phyloP scores from a whole-genome alignment of 1,140 invertebrate species.

The Cotesia glomerata region DNA sequence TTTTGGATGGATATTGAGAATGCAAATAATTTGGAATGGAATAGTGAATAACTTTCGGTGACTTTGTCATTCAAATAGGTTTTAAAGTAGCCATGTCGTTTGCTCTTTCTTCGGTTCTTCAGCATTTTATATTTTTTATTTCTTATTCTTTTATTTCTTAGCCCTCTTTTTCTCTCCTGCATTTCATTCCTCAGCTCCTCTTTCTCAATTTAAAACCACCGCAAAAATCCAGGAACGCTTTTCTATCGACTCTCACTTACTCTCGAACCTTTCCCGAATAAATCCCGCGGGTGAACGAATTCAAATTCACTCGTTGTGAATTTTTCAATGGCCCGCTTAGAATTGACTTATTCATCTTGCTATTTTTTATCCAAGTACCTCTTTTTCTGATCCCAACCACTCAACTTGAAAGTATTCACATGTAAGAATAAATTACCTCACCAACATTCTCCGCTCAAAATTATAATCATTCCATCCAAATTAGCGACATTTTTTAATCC shows the following conservation, averaged over 20 bases:
- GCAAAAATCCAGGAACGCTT: conserved; percentile 11
- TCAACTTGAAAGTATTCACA: neutral
- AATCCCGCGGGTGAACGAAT: conserved; percentile 7
- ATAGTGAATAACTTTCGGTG: conserved; percentile 33
- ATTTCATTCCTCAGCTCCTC: too few species aligned
- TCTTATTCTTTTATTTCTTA: neutral
- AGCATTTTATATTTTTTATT: neutral
- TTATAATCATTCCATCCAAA: too few species aligned
- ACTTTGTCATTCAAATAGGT: conserved; percentile 57
- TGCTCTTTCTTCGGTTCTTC: neutral
- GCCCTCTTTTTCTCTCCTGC: too few species aligned
- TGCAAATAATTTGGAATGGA: conserved; percentile 39
- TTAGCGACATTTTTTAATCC: too few species aligned
- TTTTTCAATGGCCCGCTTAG: neutral
- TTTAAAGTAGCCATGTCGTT: neutral
- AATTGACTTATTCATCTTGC: neutral
- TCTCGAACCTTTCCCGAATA: conserved; percentile 1
- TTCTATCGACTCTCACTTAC: neutral
- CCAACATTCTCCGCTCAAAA: too few species aligned
- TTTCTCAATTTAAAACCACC: neutral
- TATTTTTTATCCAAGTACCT: neutral
- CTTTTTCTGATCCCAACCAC: neutral
- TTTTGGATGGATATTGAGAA: conserved; percentile 32
- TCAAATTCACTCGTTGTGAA: conserved; percentile 22
- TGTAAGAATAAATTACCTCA: neutral